Evolutionary conservation across 1,140 invertebrate genomes (phyloP), one percentile per base, ranked within the genome.

Genomic region (Pseudomyrmex pallidus): DNA sequence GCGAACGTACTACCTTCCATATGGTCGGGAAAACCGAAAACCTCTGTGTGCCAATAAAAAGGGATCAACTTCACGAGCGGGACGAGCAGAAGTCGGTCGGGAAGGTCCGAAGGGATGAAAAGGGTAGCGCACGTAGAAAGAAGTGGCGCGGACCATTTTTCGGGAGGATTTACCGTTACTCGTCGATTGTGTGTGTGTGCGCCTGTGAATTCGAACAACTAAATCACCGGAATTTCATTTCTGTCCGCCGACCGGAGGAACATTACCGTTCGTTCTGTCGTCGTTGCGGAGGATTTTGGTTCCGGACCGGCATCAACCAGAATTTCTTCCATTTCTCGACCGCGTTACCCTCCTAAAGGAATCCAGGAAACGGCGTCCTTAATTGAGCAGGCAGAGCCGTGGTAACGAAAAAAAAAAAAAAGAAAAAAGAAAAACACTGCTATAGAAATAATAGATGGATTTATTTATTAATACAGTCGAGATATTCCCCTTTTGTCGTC

Each of bases 211-310:
- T 90, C 91, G 78, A 92, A 92, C 91, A 87, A 90, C 91, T 92
- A 92, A 92, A 93, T 92, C 92, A 92, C 90, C 86, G 90, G 90
- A 92, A 93, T 93, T 93, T 93, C 91, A 93, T 92, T 93, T 93
- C 91, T 92, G 90, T 91, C 89, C 86, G 77, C 90, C 87, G 80
- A 85, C 77, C 61, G 68, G 35, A 87, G 83, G 74, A 82, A 89
- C 90, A 92, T 92, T 93, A 92, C 87, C 89, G 90, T 91, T 89
- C 90, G 80, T 87, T 87, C 86, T 83, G 85, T 85, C 87, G 68
- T 83, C 82, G 82, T 84, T 84, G 85, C 64, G 86, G 85, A 72
- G 84, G 73, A 87, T 88, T 87, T 87, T 82, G 56, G 68, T 64
- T 56, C 56, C 20, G 64, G 76, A 70, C 48, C 59, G 9, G 56